Evolutionary conservation across 2,888 invertebrate species (phyloP).

Genomic region (Salpingus planirostris): DNA sequence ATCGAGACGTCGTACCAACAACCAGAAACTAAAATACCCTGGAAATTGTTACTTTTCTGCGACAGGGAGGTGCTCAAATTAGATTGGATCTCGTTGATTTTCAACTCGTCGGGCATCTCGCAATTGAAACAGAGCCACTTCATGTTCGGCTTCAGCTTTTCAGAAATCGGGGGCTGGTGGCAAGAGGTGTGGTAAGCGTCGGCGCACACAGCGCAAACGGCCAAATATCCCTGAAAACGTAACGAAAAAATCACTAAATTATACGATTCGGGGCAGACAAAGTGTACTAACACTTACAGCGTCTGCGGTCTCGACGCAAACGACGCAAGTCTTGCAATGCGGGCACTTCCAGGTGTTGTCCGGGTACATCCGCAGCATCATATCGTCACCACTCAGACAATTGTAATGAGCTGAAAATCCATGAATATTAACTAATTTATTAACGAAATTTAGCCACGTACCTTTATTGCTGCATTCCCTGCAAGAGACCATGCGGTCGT

Average conservation of each 20-base stretch:
- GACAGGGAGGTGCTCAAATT: slow-evolving; percentile 22
- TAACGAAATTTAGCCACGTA: slow-evolving; percentile 19
- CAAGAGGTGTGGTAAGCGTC: slow-evolving; percentile 78
- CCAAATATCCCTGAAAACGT: slow-evolving; percentile 30
- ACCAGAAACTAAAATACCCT: too few species aligned
- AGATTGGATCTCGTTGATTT: slow-evolving; percentile 36
- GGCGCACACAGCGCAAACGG: slow-evolving; percentile 64
- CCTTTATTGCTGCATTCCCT: slow-evolving; percentile 65
- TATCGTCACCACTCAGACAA: slow-evolving; percentile 60
- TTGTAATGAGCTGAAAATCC: slow-evolving; percentile 51
- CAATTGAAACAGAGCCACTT: slow-evolving; percentile 70
- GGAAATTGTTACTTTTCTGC: too few species aligned
- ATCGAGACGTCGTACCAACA: too few species aligned
- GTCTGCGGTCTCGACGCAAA: slow-evolving; percentile 71
- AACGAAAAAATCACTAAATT: background rate
- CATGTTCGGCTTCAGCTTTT: slow-evolving; percentile 48
- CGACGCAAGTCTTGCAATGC: slow-evolving; percentile 78
- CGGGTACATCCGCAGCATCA: slow-evolving; percentile 53
- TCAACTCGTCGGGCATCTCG: slow-evolving; percentile 37
- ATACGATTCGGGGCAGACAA: background rate
- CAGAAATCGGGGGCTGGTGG: slow-evolving; percentile 61
- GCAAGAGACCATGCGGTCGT: slow-evolving; percentile 58
- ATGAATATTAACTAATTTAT: background rate
- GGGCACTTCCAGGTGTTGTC: slow-evolving; percentile 81
- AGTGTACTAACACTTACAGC: too few species aligned